phyloP scores from a whole-genome alignment of 2,797 vertebrate genomes.

The Bradypus variegatus region DNA sequence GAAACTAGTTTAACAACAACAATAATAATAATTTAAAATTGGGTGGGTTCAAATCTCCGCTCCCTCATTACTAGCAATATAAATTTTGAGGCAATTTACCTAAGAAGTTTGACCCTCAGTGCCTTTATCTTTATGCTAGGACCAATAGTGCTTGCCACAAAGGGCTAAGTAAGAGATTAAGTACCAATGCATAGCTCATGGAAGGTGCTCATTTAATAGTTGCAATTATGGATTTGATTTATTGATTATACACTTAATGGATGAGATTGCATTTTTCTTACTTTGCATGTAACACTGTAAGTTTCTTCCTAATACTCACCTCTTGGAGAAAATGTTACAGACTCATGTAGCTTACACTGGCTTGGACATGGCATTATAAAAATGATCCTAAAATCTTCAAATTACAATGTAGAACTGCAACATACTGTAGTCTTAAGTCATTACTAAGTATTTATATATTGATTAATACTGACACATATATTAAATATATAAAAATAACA shows the following conservation, averaged over 20 bases:
- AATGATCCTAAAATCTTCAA: neutral
- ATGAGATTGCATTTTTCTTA: neutral
- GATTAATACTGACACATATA: neutral
- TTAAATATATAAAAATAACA: neutral
- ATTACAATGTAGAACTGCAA: neutral
- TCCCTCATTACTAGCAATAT: neutral
- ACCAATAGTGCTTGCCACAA: neutral
- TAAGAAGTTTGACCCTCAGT: neutral
- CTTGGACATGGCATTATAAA: neutral
- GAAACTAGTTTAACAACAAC: too few relatives aligned
- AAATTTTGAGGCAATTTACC: neutral
- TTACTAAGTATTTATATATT: neutral
- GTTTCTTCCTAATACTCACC: neutral
- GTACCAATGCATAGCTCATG: neutral
- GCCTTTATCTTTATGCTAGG: neutral
- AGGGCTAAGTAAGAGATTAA: neutral
- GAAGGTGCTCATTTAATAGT: neutral
- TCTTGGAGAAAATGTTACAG: neutral
- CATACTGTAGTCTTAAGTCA: neutral
- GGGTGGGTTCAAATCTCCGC: neutral
- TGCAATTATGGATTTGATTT: neutral
- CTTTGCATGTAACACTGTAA: neutral
- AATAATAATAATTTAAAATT: too few relatives aligned
- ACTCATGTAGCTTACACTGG: neutral
- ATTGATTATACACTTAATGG: neutral